Base-by-base conservation (phyloP, 2,797 vertebrate genomes). In the Cyclopterus lumpus region DNA sequence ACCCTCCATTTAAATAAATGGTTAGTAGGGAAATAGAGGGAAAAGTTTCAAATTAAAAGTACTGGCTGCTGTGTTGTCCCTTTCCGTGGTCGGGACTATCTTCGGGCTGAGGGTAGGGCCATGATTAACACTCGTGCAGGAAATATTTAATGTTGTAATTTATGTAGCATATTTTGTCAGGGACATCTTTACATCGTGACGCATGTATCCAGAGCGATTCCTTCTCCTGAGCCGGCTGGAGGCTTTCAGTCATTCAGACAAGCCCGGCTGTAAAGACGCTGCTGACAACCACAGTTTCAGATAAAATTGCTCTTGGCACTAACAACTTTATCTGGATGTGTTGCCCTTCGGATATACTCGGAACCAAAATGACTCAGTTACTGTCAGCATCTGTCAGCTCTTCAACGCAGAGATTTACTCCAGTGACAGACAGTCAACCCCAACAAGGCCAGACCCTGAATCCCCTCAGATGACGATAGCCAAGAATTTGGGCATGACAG, bases 301-400 rank as follows among this genome's bases (percentile, higher is more conserved):
- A 88, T 87, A 77, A 90, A 87, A 87, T 75, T 71, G 80, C 88
- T 88, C 85, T 72, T 57, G 84, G 86, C 88, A 85, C 73, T 71
- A 75, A 89, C 90, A 86, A 86, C 81, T 90, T 91, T 77, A 92
- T 91, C 87, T 71, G 84, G 73, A 79, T 86, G 86, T 86, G 86
- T 81, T 89, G 86, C 80, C 91, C 89, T 87, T 88, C 81, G 44
- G 83, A 89, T 82, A 82, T 64, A 86, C 82, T 84, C 86, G 64
- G 44, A 85, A 84, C 77, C 80, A 74, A 86, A 89, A 88, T 44
- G 66, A 70, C 73, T 87, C 81, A 61, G 86, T 88, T 87, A 69
- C 84, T 85, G 80, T 88, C 87, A 77, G 73, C 80, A 70, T 86
- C 82, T 85, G 85, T 92, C 89, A 90, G 75, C 68, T 74, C 72